Evolutionary conservation across 1,140 invertebrate genomes (phyloP).

Genomic region (Littorina saxatilis): DNA sequence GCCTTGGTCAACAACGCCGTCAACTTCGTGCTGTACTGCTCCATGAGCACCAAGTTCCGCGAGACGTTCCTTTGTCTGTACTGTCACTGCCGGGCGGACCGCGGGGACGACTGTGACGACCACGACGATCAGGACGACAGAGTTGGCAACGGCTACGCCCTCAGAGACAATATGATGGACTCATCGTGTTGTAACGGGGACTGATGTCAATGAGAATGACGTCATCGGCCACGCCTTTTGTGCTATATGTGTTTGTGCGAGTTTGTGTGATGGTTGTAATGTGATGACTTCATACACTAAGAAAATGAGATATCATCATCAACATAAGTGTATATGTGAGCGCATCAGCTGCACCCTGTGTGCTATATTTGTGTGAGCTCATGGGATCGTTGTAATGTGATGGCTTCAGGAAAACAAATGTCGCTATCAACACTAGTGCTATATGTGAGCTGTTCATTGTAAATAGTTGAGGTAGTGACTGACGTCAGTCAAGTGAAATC

Average conservation of each 20-base stretch:
- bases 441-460: too few species aligned
- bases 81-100: conserved; percentile 51
- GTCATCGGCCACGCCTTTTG: too few species aligned
- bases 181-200: conserved; percentile 44
- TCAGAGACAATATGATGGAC: conserved; percentile 45
- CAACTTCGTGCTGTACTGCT: conserved; percentile 95
- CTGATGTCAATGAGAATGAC: not conserved
- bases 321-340: too few species aligned
- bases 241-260: not conserved
- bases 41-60: conserved; percentile 95
- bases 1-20: conserved; percentile 94
- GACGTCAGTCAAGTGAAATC: too few species aligned
- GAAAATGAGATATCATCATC: too few species aligned
- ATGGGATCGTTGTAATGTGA: too few species aligned
- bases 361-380: too few species aligned
- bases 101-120: conserved; percentile 3
- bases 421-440: too few species aligned
- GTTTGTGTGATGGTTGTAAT: not conserved
- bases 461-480: too few species aligned
- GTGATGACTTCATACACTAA: not conserved
- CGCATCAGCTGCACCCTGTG: too few species aligned
- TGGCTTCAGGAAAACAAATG: too few species aligned
- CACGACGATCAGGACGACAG: too few species aligned
- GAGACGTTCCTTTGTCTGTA: conserved; percentile 82
- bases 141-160: conserved; percentile 53